Evolutionary conservation across 2,797 vertebrate species (phyloP), one percentile per base, ranked within the genome.

Genomic region (Knipowitschia caucasica): DNA sequence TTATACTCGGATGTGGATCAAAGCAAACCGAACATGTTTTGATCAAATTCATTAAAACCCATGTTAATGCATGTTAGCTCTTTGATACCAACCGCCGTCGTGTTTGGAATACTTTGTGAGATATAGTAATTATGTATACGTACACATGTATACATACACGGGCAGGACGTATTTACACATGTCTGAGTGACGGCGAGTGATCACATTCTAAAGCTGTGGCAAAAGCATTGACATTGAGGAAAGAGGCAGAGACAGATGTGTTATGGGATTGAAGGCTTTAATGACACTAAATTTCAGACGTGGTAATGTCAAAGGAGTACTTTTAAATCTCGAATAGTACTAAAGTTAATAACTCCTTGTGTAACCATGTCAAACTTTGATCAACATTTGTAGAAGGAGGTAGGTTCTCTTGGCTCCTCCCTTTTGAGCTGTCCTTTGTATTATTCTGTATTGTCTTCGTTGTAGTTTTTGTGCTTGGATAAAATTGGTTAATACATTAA

Each of bases 31-130:
- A 69, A 69, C 52, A 62, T 60, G 72, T 56, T 75, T 80, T 68
- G 74, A 81, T 80, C 42, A 52, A 49, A 49, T 81, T 84, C 73
- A 84, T 86, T 86, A 84, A 39, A 35, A 75, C 39, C 68, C 75
- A 83, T 89, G 84, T 88, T 85, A 86, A 88, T 89, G 77, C 80
- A 84, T 84, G 73, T 80, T 71, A 70, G 63, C 77, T 69, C 67
- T 77, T 71, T 62, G 62, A 50, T 76, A 78, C 68, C 50, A 73
- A 56, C 20, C 38, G 56, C n/a, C n/a, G 31, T 46, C 59, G 38
- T 64, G 63, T 69, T 65, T 64, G 29, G 46, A 71, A 43, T 15
- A 39, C 55, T 33, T 58, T 51, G 56, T 56, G 34, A 38, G 69
- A 66, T 59, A 23, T 8, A 43, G 50, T 71, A 50, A 70, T 78